Base-by-base conservation (phyloP, 1,140 invertebrate genomes). In the Polypedilum vanderplanki region DNA sequence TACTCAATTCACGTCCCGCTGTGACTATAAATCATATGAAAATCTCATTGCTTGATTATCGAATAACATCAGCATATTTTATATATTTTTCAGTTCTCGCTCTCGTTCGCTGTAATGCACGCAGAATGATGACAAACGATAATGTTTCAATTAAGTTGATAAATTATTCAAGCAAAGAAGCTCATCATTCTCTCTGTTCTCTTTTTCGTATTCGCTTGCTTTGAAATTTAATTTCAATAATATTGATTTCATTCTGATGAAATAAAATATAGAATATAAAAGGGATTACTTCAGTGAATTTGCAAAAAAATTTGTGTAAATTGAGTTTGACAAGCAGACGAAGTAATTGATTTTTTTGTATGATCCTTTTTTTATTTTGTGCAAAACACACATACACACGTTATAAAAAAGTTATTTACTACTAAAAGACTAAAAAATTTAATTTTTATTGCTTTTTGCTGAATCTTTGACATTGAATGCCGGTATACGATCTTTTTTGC, bases 391-490 rank as follows among this genome's bases (percentile, higher is more conserved):
- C 1, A 33, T 5, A 33, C 24, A 33, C 24, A 5, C 24, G 24
- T 33, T 33, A 33, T 5, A 33, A 33, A 33, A 57, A 57, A 1
- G 15, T 57, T 57, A 12, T 33, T 57, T 12, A 46, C 9, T 46
- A 10, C 10, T 46, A 2, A 46, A 57, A 15, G 3, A 57, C 17
- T 20, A 9, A n/a, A n/a, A n/a, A 3, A 22, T 8, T 70, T 70
- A 70, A 70, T 70, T 70, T 18, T 70, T 70, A 20, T 17, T 20
- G 0, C 4, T 12, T 18, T 70, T 70, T 9, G 65, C 65, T 2
- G 74, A 57, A 57, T 82, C 80, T 40, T 80, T 80, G 75, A 83
- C 78, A 75, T 83, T 83, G 22, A 83, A 83, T 20, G 82, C 82
- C 8, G 81, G 81, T 24, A 82, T 77, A 1, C 81, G 79, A 77